phyloP scores from a whole-genome alignment of 1,140 invertebrate genomes.

The Leguminivora glycinivorella region DNA sequence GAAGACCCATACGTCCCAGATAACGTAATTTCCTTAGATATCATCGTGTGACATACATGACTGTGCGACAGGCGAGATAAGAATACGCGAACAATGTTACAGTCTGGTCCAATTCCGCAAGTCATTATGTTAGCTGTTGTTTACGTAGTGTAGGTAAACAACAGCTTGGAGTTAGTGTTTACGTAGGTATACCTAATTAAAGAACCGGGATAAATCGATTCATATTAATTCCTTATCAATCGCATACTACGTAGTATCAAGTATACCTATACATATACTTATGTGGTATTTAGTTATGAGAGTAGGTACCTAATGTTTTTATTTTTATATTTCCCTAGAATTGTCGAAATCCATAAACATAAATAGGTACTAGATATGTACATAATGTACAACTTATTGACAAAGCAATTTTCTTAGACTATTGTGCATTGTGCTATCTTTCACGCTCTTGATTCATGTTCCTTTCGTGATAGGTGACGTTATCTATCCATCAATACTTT shows the following conservation, averaged over 20 bases:
- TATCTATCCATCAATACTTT: not conserved
- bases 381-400: too few species aligned
- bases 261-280: not conserved
- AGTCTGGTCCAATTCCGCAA: not conserved
- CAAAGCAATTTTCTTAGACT: not conserved
- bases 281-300: too few species aligned
- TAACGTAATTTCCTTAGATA: constrained; percentile 8
- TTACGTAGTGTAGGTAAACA: too few species aligned
- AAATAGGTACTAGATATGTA: too few species aligned
- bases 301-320: not conserved
- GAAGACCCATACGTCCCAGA: not conserved
- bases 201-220: not conserved
- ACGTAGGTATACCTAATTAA: not conserved
- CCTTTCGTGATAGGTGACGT: not conserved
- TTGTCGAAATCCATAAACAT: not conserved
- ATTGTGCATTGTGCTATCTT: not conserved
- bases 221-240: not conserved
- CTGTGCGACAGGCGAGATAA: constrained; percentile 8
- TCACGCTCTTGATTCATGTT: not conserved
- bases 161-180: not conserved
- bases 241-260: not conserved
- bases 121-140: not conserved
- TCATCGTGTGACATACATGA: not conserved
- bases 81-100: constrained; percentile 8
- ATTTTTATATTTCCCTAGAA: not conserved